Conservation (phyloP, 2,888 invertebrate genomes). For the Therioaphis trifolii region DNA sequence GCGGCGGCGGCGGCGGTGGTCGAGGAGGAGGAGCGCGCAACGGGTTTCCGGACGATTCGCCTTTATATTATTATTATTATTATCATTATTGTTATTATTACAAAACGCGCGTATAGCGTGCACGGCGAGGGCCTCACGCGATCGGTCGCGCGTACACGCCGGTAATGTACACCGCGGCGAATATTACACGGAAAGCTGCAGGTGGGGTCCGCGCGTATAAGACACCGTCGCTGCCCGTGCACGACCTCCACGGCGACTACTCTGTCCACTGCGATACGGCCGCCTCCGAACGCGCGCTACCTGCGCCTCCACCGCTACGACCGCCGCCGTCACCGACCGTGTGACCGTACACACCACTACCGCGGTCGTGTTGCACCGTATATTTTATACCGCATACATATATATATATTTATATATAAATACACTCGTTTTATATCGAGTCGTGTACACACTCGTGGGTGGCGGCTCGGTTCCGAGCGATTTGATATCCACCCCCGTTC, state of each 20-base stretch:
- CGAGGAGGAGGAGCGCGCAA: not conserved
- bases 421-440: no score
- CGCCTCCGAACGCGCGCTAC: no score
- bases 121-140: conserved; percentile 17
- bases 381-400: not conserved
- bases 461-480: conserved; percentile 48
- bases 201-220: not conserved
- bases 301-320: no score
- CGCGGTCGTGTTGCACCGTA: conserved; percentile 13
- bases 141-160: conserved; percentile 31
- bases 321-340: no score
- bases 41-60: conserved; percentile 47
- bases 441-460: not conserved
- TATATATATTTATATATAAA: no score
- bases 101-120: conserved; percentile 48
- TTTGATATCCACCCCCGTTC: conserved; percentile 47
- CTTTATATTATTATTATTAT: conserved; percentile 41
- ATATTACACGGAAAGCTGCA: no score
- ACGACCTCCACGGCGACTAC: no score
- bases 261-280: no score
- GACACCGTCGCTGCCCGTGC: no score
- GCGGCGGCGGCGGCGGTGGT: no score
- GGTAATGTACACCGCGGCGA: not conserved
- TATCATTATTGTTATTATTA: conserved; percentile 19
- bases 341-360: no score